Percentiles rank a stretch among this genome's conserved stretches.
phyloP scores from a whole-genome alignment of 53 echinoderm and acorn worm genomes.

The Holothuria scabra region DNA sequence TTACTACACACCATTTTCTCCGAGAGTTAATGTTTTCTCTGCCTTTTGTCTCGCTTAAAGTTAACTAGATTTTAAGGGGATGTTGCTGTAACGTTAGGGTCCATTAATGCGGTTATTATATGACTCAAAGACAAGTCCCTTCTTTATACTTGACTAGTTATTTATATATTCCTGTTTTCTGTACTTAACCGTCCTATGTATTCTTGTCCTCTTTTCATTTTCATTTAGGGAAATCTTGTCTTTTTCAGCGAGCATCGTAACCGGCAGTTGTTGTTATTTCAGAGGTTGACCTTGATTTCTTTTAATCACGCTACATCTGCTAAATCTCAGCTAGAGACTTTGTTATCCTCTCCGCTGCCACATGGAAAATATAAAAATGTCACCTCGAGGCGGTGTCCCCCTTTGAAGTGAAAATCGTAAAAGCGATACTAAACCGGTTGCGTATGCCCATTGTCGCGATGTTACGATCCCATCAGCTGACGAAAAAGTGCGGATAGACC shows the following conservation, averaged over 20 bases:
- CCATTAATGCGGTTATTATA: no score
- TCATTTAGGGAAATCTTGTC: slow-evolving; percentile 25
- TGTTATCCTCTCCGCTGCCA: slow-evolving; percentile 23
- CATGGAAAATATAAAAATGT: slow-evolving; percentile 45
- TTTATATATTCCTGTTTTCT: no score
- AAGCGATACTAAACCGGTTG: slow-evolving; percentile 20
- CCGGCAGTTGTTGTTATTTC: slow-evolving; percentile 15
- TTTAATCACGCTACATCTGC: slow-evolving; percentile 46
- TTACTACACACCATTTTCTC: no score
- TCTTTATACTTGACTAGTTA: no score
- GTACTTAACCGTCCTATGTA: not conserved
- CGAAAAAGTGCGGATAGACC: slow-evolving; percentile 21
- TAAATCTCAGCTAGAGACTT: slow-evolving; percentile 29
- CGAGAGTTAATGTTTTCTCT: no score
- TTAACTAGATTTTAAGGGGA: no score
- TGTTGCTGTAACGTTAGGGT: no score
- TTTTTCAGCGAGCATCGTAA: slow-evolving; percentile 29
- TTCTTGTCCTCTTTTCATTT: slow-evolving; percentile 39
- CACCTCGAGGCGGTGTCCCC: slow-evolving; percentile 39
- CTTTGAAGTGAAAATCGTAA: slow-evolving; percentile 48
- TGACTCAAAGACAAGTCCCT: no score
- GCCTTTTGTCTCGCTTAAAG: no score
- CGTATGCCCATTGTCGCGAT: slow-evolving; percentile 22
- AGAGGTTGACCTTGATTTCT: slow-evolving; percentile 31
- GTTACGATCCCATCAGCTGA: slow-evolving; percentile 44